Percentiles rank a stretch among this genome's conserved stretches.
Conservation (phyloP, 2,113 vertebrate genomes). For the Amphilophus citrinellus region DNA sequence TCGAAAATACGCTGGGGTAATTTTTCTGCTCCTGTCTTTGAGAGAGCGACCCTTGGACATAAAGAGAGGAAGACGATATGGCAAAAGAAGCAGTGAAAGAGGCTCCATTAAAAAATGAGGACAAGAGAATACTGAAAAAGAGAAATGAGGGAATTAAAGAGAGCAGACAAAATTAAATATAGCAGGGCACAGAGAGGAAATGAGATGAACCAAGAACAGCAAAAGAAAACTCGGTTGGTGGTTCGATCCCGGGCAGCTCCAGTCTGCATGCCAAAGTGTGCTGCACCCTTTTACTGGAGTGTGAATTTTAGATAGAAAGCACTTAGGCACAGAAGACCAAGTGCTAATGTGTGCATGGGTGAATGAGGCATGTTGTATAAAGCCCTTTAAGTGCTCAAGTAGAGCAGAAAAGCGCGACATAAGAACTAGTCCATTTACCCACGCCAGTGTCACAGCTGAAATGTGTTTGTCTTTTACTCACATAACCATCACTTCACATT, state of each 20-base stretch:
- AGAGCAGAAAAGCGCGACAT: too few species aligned
- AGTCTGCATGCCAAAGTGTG: too few species aligned
- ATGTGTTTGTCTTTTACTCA: not conserved
- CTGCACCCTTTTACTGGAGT: too few species aligned
- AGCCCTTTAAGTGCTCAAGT: too few species aligned
- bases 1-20: not conserved
- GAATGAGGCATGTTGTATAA: too few species aligned
- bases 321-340: too few species aligned
- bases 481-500: not conserved
- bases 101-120: not conserved
- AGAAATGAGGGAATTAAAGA: not conserved
- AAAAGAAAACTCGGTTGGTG: not conserved
- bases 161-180: not conserved
- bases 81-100: not conserved
- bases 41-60: not conserved
- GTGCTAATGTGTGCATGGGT: too few species aligned
- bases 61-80: not conserved
- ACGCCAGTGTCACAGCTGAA: not conserved
- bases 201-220: not conserved
- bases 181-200: not conserved
- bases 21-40: not conserved
- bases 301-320: too few species aligned
- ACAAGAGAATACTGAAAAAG: not conserved
- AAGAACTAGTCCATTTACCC: too few species aligned
- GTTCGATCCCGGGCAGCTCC: too few species aligned